A percentile compares a stretch with the other conserved stretches of the same genome.
phyloP scores from a whole-genome alignment of 2,113 vertebrate genomes.

The Tupaia chinensis region DNA sequence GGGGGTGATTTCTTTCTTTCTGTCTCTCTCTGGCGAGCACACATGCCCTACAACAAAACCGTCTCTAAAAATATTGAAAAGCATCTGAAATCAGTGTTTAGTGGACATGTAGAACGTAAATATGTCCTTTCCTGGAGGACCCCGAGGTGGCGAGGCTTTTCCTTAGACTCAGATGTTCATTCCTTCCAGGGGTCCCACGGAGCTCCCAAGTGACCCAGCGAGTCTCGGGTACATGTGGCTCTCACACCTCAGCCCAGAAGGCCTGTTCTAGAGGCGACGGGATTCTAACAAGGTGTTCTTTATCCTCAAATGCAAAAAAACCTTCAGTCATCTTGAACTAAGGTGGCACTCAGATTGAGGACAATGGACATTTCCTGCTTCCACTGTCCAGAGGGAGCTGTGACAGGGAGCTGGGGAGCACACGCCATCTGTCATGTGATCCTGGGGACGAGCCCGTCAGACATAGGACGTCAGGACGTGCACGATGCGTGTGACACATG shows the following conservation, averaged over 20 bases:
- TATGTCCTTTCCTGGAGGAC: neutral
- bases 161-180: fast-evolving
- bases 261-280: fast-evolving
- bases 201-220: neutral
- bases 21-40: too few relatives aligned
- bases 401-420: too few relatives aligned
- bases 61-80: too few relatives aligned
- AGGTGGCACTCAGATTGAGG: fast-evolving
- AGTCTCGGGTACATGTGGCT: neutral
- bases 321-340: fast-evolving
- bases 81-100: neutral
- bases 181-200: fast-evolving
- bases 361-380: fast-evolving
- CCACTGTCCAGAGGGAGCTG: too few relatives aligned
- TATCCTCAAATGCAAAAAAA: neutral
- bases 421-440: too few relatives aligned
- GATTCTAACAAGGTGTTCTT: neutral
- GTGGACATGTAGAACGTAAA: too few relatives aligned
- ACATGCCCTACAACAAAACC: too few relatives aligned
- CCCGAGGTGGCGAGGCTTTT: fast-evolving
- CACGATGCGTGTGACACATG: fast-evolving
- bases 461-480: too few relatives aligned
- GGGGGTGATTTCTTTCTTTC: too few relatives aligned
- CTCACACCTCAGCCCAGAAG: neutral
- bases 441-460: too few relatives aligned